These are phyloP conservation scores for Scytalopus superciliaris DNA, from an alignment of 2,113 vertebrate species.

Conservation along the genomic window DNA sequence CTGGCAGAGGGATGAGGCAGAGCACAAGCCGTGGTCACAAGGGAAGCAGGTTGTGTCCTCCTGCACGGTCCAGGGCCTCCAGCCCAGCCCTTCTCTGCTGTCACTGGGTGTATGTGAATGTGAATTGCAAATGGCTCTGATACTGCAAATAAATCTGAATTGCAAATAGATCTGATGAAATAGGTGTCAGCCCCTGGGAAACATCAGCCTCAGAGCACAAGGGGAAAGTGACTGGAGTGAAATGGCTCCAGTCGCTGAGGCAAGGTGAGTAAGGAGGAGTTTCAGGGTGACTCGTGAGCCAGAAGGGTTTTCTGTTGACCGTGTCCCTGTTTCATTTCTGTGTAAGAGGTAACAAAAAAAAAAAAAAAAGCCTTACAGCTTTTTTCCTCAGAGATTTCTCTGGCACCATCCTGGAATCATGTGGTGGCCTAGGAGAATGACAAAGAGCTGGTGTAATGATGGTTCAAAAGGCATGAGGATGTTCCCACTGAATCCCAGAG, in stretches of 20 bases:
- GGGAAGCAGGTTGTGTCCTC: background rate
- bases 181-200: constrained; percentile 2
- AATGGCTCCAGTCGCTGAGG: background rate
- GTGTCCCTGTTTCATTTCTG: background rate
- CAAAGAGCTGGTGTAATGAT: background rate
- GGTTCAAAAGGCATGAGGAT: background rate
- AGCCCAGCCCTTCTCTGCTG: background rate
- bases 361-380: background rate
- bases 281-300: background rate
- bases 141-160: constrained; percentile 33
- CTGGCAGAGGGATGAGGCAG: background rate
- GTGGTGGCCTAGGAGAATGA: background rate
- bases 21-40: background rate
- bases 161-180: constrained; percentile 30
- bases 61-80: background rate
- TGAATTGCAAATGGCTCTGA: background rate
- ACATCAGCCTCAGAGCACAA: background rate
- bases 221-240: background rate
- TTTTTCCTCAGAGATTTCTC: background rate
- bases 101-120: background rate
- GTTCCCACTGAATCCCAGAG: background rate
- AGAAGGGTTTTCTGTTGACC: background rate
- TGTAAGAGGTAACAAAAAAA: background rate
- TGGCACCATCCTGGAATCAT: background rate
- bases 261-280: background rate